Evolutionary conservation across 2,888 invertebrate genomes (phyloP), one percentile per base, ranked within the genome.

Genomic region (Cyaniris semiargus): DNA sequence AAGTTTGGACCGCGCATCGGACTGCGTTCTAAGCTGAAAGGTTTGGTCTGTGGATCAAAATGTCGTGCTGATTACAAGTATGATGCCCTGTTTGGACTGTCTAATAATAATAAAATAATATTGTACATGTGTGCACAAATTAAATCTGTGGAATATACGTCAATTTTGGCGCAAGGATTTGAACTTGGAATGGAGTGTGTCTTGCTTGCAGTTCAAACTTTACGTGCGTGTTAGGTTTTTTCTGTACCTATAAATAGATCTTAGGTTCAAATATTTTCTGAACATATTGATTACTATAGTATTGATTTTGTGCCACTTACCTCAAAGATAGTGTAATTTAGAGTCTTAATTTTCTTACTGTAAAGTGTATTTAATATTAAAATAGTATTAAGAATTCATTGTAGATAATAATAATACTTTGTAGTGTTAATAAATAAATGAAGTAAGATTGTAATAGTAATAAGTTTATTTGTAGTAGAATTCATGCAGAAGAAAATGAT

Each of bases 261-360:
- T 38, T 71, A 71, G 34, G 3, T 5, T 31, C 15, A 27, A 66
- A 21, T 2, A 21, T 21, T n/a, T n/a, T 71, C n/a, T n/a, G 71
- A 38, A 71, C 38, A 71, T 38, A 71, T 34, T 38, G 5, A 27
- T 66, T 27, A 13, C 21, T 13, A 27, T 66, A 66, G 66, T 66
- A 66, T 66, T 27, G 66, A 66, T 66, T 66, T 15, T 66, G 74
- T 74, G 74, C 74, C 74, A 74, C 74, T 53, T 74, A 74, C 74
- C 74, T 74, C 74, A 74, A 53, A 74, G 7, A 53, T 21, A 23
- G 15, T 18, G 18, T 74, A 72, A 44, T 72, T 44, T n/a, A 72
- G 15, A 44, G 10, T n/a, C 21, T n/a, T 71, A 44, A 38, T 44
- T 10, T 66, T 13, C 15, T 23, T 7, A 66, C 0, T 66, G 27